Conservation (phyloP, 2,888 invertebrate species). For the Teleogryllus oceanicus region DNA sequence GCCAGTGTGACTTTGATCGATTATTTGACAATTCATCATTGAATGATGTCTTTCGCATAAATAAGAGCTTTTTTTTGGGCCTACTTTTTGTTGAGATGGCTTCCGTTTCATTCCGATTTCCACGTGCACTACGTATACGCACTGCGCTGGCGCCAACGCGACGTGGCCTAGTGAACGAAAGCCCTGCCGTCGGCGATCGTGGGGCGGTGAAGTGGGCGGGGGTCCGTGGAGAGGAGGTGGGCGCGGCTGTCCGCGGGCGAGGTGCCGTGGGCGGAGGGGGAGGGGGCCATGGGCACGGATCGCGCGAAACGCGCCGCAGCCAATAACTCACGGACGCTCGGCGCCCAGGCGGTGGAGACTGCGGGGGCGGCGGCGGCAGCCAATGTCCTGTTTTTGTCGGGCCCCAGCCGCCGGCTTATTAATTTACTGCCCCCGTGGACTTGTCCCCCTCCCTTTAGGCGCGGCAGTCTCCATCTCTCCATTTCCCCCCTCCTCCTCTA, state of each 20-base stretch:
- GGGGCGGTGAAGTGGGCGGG: no score
- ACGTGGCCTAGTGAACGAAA: no score
- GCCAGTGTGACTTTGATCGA: no score
- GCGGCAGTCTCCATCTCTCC: neutral
- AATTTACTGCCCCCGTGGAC: neutral
- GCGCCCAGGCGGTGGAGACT: neutral
- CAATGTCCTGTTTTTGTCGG: neutral
- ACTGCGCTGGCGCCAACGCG: no score
- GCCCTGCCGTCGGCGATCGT: no score
- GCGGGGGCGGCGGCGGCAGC: neutral
- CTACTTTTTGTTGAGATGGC: no score
- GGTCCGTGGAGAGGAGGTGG: no score
- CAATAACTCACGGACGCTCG: neutral
- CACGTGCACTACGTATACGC: no score
- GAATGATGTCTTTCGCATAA: no score
- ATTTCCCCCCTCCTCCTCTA: neutral
- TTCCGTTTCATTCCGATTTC: no score
- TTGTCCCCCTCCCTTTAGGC: neutral
- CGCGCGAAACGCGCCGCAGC: neutral
- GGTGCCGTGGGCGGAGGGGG: neutral
- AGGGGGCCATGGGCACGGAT: conserved; percentile 27
- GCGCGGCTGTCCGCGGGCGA: neutral
- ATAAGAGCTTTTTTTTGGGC: no score
- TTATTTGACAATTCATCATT: no score
- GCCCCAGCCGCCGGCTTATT: neutral